These are phyloP conservation scores for Serripes groenlandicus DNA, from an alignment of 2,888 invertebrate species.

Conservation along the genomic window DNA sequence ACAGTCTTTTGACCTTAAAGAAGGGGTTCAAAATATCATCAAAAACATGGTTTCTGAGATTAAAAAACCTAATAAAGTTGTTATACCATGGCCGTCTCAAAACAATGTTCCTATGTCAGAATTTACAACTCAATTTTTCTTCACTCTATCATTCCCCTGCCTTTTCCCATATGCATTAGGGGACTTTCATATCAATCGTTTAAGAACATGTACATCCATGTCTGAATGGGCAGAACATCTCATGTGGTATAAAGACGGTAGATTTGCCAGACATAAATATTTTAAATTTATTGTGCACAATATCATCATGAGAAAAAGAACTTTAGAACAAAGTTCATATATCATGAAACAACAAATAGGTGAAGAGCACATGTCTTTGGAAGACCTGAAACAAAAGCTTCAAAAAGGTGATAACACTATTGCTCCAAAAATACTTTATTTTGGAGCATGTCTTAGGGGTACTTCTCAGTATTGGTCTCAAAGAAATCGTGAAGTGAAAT, in stretches of 20 bases:
- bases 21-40: constrained; percentile 40
- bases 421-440: constrained; percentile 59
- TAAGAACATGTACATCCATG: not conserved
- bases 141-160: constrained; percentile 48
- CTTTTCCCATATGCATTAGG: constrained; percentile 44
- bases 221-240: constrained; percentile 6
- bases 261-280: constrained; percentile 60
- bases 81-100: constrained; percentile 54
- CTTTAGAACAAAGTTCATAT: constrained; percentile 57
- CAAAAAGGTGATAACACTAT: constrained; percentile 55
- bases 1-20: constrained; percentile 40
- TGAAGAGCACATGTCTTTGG: constrained; percentile 59
- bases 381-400: constrained; percentile 48
- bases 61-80: constrained; percentile 25
- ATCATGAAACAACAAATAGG: constrained; percentile 66
- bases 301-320: constrained; percentile 63
- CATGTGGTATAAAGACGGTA: constrained; percentile 56
- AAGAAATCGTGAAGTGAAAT: constrained; percentile 44
- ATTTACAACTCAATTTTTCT: constrained; percentile 57
- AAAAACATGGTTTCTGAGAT: constrained; percentile 19
- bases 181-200: constrained; percentile 4
- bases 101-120: constrained; percentile 48
- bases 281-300: constrained; percentile 69
- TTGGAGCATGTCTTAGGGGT: constrained; percentile 47
- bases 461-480: constrained; percentile 62